Base-by-base conservation (phyloP, 2,113 vertebrate species). In the Copsychus sechellarum region DNA sequence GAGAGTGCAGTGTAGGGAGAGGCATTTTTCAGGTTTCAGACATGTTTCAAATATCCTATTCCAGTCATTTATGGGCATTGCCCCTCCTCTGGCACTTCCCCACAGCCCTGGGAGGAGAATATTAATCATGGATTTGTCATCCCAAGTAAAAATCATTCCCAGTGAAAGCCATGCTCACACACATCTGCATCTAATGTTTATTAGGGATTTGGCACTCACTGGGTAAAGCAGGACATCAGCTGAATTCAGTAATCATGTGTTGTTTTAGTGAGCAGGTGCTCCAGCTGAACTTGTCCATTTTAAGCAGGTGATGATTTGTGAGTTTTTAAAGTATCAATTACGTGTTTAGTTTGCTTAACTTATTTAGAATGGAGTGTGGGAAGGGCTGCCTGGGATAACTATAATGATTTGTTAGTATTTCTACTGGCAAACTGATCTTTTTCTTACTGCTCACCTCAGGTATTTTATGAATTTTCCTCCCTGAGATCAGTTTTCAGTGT, bases 251-350 rank as follows among this genome's bases (percentile, higher is more conserved):
- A 47, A 60, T 48, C 28, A 1, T 61, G 34, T 51, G 53, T 48
- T 93, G 40, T 38, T 74, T 71, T 34, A 60, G 64, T 19, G 56
- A 86, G 71, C 87, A 83, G 50, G n/a, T 88, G 60, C 24, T 77
- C 40, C 60, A 71, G 76, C 22, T 83, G 51, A 70, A 67, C 56
- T 64, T 81, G 65, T 67, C 92, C 90, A 45, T 65, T 74, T 42
- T 33, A 86, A 88, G 43, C 82, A 92, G 88, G 57, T 64, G 81
- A 83, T 94, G 67, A 86, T 92, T 92, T 93, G 38, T 78, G 76
- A 8, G 3, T 1, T 33, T 67, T 65, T 93, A 6, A 64, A 64
- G 50, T 43, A 33, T 14, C 50, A 81, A 58, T 71, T 60, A 24
- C 3, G 1, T 33, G 20, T 67, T 91, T 51, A 38, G 26, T 72